Evolutionary conservation across 2,797 vertebrate species (phyloP).

Genomic region (Euphonia xanthogaster): DNA sequence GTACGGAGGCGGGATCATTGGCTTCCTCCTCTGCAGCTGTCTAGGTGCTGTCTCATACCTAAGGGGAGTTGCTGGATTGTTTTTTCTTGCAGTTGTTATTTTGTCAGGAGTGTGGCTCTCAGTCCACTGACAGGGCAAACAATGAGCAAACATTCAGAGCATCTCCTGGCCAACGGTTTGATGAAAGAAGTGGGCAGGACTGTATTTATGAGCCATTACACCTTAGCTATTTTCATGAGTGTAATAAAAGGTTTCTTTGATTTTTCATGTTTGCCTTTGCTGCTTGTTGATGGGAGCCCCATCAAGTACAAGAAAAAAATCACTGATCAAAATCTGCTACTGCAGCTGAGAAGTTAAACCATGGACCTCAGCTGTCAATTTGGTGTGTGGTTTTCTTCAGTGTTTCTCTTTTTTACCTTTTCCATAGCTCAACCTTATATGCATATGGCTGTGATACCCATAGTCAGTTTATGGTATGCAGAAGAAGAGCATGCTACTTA

Average conservation of each 20-base stretch:
- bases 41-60: background rate
- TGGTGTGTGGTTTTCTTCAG: background rate
- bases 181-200: background rate
- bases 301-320: background rate
- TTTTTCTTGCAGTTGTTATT: background rate
- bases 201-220: background rate
- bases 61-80: background rate
- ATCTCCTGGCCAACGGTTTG: background rate
- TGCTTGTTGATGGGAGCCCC: background rate
- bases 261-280: background rate
- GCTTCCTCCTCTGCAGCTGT: background rate
- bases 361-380: background rate
- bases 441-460: background rate
- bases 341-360: background rate
- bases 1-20: background rate
- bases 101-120: background rate
- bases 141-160: background rate
- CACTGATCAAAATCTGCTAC: background rate
- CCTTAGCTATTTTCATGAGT: background rate
- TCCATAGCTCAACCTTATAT: background rate
- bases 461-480: background rate
- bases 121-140: background rate
- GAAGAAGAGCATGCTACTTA: background rate
- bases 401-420: background rate
- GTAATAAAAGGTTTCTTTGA: background rate